phyloP scores from a whole-genome alignment of 1,140 invertebrate genomes.

The Telenomus remus region DNA sequence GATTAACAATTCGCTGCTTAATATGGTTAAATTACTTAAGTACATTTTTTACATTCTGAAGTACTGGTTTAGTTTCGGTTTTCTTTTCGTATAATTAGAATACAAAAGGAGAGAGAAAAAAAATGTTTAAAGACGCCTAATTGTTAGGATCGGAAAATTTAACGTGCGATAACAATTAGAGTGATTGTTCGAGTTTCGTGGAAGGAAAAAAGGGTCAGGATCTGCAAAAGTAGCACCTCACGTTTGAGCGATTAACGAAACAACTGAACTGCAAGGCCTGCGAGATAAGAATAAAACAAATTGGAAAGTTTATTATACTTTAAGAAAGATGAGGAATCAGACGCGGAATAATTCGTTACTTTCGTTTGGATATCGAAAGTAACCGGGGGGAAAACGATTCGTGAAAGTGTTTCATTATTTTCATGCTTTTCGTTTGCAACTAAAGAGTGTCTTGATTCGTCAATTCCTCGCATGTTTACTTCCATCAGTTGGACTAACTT shows the following conservation, averaged over 20 bases:
- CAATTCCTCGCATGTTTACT: not conserved
- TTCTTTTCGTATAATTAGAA: not conserved
- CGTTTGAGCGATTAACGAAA: slow-evolving; percentile 40
- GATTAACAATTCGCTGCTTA: slow-evolving; percentile 25
- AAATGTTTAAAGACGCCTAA: slow-evolving; percentile 7
- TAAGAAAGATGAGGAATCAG: slow-evolving; percentile 50
- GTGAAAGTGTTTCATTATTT: slow-evolving; percentile 44
- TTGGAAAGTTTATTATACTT: slow-evolving; percentile 52
- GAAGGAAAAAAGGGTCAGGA: slow-evolving; percentile 18
- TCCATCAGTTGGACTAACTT: too few relatives aligned
- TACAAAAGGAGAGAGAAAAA: slow-evolving; percentile 2
- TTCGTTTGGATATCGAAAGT: slow-evolving; percentile 53
- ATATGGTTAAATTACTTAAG: slow-evolving; percentile 8
- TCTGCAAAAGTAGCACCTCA: slow-evolving; percentile 31
- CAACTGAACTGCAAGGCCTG: slow-evolving; percentile 28
- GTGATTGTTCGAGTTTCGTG: slow-evolving; percentile 26
- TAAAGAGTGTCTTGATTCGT: slow-evolving; percentile 3
- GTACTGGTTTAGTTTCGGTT: not conserved
- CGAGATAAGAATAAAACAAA: slow-evolving; percentile 52
- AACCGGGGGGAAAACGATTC: slow-evolving; percentile 30
- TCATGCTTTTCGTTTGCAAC: slow-evolving; percentile 26
- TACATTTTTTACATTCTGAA: slow-evolving; percentile 28
- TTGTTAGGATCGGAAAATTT: slow-evolving; percentile 5
- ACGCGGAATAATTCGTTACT: slow-evolving; percentile 53
- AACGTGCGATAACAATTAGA: slow-evolving; percentile 32